Base-by-base conservation (phyloP, 2,797 vertebrate species). In the Alauda arvensis region DNA sequence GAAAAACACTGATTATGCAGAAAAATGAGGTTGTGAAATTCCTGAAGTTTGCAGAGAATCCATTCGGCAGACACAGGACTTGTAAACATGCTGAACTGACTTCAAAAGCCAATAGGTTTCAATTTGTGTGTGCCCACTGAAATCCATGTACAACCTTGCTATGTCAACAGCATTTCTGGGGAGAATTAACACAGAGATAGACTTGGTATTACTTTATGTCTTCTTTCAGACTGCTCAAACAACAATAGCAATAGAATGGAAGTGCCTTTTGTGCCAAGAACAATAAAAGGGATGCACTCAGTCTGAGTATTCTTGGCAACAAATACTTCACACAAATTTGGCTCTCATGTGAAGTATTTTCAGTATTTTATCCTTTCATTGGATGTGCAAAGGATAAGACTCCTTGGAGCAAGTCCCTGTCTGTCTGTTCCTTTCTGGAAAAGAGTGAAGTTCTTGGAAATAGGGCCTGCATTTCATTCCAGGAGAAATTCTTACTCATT, bases 221-320 rank as follows among this genome's bases (percentile, higher is more conserved):
- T 88, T 95, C 62, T 93, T 94, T 93, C 81, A 90, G 89, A 93
- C 83, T 85, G 81, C 83, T 94, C 78, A 86, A 80, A 94, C 79
- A 92, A 94, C 95, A 94, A 94, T 45, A 90, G 72, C 75, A 92
- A 68, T 37, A 93, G 85, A 94, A 82, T 91, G 92, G 90, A 85
- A 90, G 57, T 83, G 49, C 26, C 55, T 43, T 79, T 79, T 80
- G 49, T 85, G 93, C 93, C 94, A 95, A 92, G 76, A 93, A 86
- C 81, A 94, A 93, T 89, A 92, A 93, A 87, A 80, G 83, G 42
- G 78, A 95, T 92, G 76, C 68, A 70, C 59, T 80, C 72, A 88
- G 89, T 86, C 93, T 93, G 75, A 92, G 76, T 84, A 90, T 89
- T 94, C 81, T 87, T 91, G 92, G 91, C 91, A 91, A 89, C 29